phyloP scores from a whole-genome alignment of 2,113 vertebrate species.

The Phylloscopus trochiloides region DNA sequence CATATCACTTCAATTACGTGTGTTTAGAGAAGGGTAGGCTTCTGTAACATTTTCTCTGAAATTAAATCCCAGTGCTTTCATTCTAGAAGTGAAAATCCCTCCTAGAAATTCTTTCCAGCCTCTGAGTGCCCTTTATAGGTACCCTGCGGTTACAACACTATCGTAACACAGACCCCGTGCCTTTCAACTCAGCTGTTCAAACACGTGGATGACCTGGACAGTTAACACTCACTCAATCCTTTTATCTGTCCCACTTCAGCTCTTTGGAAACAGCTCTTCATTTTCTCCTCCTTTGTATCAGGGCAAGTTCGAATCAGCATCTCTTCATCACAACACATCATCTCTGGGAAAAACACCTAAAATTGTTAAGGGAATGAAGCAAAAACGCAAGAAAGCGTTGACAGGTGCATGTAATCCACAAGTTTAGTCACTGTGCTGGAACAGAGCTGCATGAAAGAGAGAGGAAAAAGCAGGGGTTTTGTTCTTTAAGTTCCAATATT shows the following conservation, averaged over 20 bases:
- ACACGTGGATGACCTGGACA: background rate
- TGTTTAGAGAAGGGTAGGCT: background rate
- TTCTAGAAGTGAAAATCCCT: conserved; percentile 37
- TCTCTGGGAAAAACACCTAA: background rate
- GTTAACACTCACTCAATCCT: background rate
- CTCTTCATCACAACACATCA: background rate
- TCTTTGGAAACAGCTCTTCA: background rate
- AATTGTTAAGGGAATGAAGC: background rate
- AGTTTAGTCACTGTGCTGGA: background rate
- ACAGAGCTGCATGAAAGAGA: background rate
- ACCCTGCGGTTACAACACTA: background rate
- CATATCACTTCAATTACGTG: background rate
- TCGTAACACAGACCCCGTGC: background rate
- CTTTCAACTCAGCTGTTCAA: background rate
- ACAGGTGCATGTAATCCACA: background rate
- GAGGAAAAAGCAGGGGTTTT: background rate
- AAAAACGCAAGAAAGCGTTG: background rate
- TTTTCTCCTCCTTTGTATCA: background rate
- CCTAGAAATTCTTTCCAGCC: conserved; percentile 30
- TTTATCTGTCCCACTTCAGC: background rate
- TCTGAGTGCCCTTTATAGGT: background rate
- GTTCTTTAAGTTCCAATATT: background rate
- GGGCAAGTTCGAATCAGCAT: background rate
- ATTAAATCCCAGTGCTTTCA: conserved; percentile 12
- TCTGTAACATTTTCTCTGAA: conserved; percentile 21